Evolutionary conservation across 2,113 vertebrate species (phyloP).

Genomic region (Alligator mississippiensis): DNA sequence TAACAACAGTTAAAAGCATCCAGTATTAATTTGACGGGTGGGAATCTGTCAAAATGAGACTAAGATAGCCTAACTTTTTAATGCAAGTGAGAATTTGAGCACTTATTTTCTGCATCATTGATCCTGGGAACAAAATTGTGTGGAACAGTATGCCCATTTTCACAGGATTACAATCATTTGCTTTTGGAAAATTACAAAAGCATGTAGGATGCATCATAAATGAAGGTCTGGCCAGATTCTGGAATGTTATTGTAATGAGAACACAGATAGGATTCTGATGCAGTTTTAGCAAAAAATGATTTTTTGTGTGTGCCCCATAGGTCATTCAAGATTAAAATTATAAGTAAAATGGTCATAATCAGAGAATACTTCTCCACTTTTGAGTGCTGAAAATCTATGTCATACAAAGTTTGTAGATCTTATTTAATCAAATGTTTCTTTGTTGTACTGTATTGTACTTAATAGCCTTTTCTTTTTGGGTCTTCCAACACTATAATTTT

Average conservation of each 20-base stretch:
- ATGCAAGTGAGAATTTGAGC: constrained; percentile 39
- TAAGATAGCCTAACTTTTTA: constrained; percentile 31
- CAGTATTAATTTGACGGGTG: constrained; percentile 34
- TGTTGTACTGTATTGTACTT: not conserved
- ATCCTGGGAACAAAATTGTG: constrained; percentile 14
- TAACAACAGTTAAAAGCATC: not conserved
- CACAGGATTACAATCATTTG: not conserved
- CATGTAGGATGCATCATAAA: not conserved
- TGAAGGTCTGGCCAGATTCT: not conserved
- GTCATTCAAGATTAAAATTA: not conserved
- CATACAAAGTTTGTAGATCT: not conserved
- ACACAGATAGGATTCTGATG: not conserved
- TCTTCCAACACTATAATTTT: not conserved
- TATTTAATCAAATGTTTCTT: not conserved
- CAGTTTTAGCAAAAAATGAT: not conserved
- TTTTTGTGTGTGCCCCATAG: not conserved
- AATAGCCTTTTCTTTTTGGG: not conserved
- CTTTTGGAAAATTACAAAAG: not conserved
- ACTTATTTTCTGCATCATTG: not conserved
- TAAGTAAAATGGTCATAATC: not conserved
- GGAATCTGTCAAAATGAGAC: constrained; percentile 22
- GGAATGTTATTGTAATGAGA: not conserved
- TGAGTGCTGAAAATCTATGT: not conserved
- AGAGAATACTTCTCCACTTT: not conserved
- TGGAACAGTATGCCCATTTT: not conserved